Conservation (phyloP, 2,797 vertebrate genomes). For the Podargus strigoides region DNA sequence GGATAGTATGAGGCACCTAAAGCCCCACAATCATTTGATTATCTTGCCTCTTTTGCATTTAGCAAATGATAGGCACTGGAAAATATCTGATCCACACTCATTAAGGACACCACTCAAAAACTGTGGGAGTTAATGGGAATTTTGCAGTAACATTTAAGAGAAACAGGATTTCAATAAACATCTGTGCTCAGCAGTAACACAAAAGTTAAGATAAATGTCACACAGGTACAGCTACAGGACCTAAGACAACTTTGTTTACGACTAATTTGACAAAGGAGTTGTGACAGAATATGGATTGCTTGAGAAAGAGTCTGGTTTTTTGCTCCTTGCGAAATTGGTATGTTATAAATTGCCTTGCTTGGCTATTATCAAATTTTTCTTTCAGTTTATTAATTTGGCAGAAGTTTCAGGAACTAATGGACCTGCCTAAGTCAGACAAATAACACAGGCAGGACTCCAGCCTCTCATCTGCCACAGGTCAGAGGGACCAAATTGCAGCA, state of each 20-base stretch:
- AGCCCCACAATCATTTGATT: background rate
- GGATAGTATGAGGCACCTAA: background rate
- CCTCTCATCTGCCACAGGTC: background rate
- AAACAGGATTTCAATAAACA: background rate
- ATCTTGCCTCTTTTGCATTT: background rate
- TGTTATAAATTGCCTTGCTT: background rate
- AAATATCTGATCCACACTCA: background rate
- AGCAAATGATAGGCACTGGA: background rate
- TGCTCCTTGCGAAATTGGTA: background rate
- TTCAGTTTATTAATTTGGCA: background rate
- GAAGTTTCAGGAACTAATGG: background rate
- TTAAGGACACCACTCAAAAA: background rate
- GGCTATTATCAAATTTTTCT: background rate
- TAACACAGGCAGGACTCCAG: background rate
- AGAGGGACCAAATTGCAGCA: background rate
- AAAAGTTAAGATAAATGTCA: background rate
- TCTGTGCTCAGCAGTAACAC: background rate
- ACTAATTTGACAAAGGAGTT: background rate
- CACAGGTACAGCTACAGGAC: background rate
- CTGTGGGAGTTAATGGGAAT: background rate
- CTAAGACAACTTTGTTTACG: background rate
- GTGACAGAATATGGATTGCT: background rate
- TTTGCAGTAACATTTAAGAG: background rate
- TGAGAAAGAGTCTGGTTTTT: background rate
- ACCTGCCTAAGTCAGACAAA: background rate